Evolutionary conservation across 2,888 invertebrate species (phyloP), one percentile per base, ranked within the genome.

Genomic region (Pandemis cinnamomeana): DNA sequence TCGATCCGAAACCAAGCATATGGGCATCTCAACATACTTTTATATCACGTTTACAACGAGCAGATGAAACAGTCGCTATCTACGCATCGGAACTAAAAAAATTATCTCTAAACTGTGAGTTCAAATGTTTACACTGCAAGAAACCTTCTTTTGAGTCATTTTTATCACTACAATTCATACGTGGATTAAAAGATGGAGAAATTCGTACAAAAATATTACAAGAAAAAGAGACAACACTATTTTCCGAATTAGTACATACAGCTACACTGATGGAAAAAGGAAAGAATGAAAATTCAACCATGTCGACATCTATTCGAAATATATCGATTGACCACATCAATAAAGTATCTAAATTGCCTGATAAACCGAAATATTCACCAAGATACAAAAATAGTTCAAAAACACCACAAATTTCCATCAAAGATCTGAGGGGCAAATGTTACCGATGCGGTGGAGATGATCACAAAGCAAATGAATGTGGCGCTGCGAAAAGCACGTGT

Each of bases 1-100:
- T 71, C 6, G 63, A 71, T 6, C 71, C 71, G 27, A 71, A 71
- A 55, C 63, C 71, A 5, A 63, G 63, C 13, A 44, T 53, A 20
- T 71, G 64, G 55, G 55, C 64, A 5, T n/a, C 15, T 10, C 71
- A 71, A 71, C 41, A 48, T 13, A 48, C 48, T 5, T 48, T 48
- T 11, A 48, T 48, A 48, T 48, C 48, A 10, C 48, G 46, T 5
- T 64, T 64, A 10, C 46, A 46, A 10, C 27, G 64, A 58, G 5
- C 41, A 3, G 44, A 63, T 13, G 63, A 71, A 63, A 27, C 60
- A 15, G 41, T 70, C 0, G 41, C 15, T 3, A 46, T n/a, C 10
- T 70, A 61, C 10, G 6, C 69, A 13, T 20, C 71, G 7, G 64
- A 71, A 41, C 20, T 71, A 6, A 71, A 58, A 58, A 55, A n/a